phyloP scores from a whole-genome alignment of 2,888 invertebrate genomes.

The Cheilosia impressa region DNA sequence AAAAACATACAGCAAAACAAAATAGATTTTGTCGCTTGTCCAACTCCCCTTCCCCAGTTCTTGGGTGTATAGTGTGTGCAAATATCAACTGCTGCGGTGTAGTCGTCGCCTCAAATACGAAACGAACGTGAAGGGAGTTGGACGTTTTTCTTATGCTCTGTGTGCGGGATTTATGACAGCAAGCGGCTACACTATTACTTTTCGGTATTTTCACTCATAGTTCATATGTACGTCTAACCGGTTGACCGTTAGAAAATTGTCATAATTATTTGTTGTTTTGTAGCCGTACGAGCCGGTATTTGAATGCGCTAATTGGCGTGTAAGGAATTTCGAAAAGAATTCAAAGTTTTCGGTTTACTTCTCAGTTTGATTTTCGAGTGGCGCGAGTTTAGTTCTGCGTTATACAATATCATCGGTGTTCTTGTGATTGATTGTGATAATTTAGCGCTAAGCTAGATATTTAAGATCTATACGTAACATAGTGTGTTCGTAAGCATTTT shows the following conservation, averaged over 20 bases:
- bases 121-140: slow-evolving; percentile 74
- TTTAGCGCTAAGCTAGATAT: slow-evolving; percentile 47
- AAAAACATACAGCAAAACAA: slow-evolving; percentile 46
- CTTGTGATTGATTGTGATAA: slow-evolving; percentile 70
- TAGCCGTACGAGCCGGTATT: slow-evolving; percentile 39
- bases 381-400: slow-evolving; percentile 39
- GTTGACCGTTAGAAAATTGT: slow-evolving; percentile 53
- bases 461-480: slow-evolving; percentile 52
- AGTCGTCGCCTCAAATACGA: slow-evolving; percentile 73
- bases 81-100: slow-evolving; percentile 73
- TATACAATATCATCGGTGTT: slow-evolving; percentile 51
- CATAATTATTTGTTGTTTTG: slow-evolving; percentile 2
- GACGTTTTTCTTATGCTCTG: slow-evolving; percentile 71
- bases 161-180: slow-evolving; percentile 70
- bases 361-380: slow-evolving; percentile 26
- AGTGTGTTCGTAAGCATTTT: slow-evolving; percentile 67
- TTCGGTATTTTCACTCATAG: slow-evolving; percentile 54
- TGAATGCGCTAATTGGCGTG: slow-evolving; percentile 42
- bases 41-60: slow-evolving; percentile 33
- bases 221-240: slow-evolving; percentile 19
- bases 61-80: slow-evolving; percentile 63
- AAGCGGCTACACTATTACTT: slow-evolving; percentile 45
- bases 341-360: slow-evolving; percentile 8
- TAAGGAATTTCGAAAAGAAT: slow-evolving; percentile 17
- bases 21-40: slow-evolving; percentile 71